Evolutionary conservation across 2,888 invertebrate genomes (phyloP).

Genomic region (Frankliniella intonsa): DNA sequence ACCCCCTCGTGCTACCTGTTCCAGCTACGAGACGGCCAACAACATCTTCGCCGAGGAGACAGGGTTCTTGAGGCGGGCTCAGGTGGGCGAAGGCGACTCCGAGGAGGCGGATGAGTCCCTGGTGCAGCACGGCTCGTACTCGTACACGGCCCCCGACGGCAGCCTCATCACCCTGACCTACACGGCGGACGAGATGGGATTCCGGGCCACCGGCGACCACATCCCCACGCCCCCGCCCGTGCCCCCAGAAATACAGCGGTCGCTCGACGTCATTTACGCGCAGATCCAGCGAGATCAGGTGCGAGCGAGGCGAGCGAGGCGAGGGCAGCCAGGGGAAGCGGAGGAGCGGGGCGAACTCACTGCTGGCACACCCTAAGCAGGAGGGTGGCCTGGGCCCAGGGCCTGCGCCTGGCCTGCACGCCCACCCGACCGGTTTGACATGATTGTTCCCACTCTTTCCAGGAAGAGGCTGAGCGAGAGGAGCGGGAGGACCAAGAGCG

Average conservation of each 20-base stretch:
- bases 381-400: background rate
- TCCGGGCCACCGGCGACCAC: slow-evolving; percentile 75
- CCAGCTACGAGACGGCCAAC: slow-evolving; percentile 77
- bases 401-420: background rate
- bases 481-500: background rate
- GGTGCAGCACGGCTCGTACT: slow-evolving; percentile 59
- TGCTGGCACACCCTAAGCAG: background rate
- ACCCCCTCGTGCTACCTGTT: background rate
- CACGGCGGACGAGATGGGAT: slow-evolving; percentile 77
- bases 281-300: slow-evolving; percentile 66
- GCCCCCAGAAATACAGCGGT: slow-evolving; percentile 79
- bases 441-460: background rate
- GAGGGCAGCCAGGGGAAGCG: background rate
- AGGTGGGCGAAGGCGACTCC: slow-evolving; percentile 40
- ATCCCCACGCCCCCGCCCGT: slow-evolving; percentile 80
- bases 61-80: slow-evolving; percentile 64
- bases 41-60: slow-evolving; percentile 73
- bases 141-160: slow-evolving; percentile 66
- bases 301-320: background rate
- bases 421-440: background rate
- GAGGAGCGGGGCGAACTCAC: background rate
- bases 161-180: slow-evolving; percentile 43
- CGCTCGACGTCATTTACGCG: slow-evolving; percentile 77
- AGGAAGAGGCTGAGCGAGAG: background rate
- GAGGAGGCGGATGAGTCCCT: slow-evolving; percentile 37